A percentile compares a stretch with the other conserved stretches of the same genome.
phyloP scores from a whole-genome alignment of 2,797 vertebrate species.

The Polyboroides typus region DNA sequence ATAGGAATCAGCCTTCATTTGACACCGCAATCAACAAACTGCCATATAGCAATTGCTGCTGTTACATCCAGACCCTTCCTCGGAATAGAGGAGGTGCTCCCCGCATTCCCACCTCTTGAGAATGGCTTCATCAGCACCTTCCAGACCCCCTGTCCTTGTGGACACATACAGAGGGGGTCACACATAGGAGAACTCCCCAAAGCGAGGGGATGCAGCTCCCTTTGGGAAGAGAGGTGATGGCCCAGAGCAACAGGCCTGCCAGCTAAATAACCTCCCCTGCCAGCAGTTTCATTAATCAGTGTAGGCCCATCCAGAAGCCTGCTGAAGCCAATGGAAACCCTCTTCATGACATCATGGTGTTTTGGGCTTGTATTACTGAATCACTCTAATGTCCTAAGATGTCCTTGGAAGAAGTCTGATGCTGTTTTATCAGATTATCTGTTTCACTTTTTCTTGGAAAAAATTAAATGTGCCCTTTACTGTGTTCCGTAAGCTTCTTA shows the following conservation, averaged over 20 bases:
- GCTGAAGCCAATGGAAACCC: background rate
- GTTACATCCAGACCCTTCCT: background rate
- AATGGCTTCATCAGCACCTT: background rate
- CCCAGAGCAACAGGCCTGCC: background rate
- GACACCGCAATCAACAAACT: background rate
- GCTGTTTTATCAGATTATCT: conserved; percentile 16
- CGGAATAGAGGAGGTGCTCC: background rate
- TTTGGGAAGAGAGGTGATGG: background rate
- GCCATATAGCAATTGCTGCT: background rate
- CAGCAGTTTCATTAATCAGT: background rate
- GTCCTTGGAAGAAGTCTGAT: conserved; percentile 1
- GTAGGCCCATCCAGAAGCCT: background rate
- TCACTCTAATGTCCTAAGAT: background rate
- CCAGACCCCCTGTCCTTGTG: background rate
- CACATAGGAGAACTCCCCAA: background rate
- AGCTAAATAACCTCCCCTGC: background rate
- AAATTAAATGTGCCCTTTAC: background rate
- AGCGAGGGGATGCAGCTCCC: background rate
- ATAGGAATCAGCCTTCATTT: background rate
- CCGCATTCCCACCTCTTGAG: background rate
- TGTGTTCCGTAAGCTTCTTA: background rate
- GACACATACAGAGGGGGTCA: background rate
- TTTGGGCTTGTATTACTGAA: background rate
- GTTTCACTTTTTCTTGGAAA: conserved; percentile 6
- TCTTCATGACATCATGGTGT: background rate